These are phyloP conservation scores for Cydia strobilella DNA, from an alignment of 1,140 invertebrate species.

Conservation along the genomic window DNA sequence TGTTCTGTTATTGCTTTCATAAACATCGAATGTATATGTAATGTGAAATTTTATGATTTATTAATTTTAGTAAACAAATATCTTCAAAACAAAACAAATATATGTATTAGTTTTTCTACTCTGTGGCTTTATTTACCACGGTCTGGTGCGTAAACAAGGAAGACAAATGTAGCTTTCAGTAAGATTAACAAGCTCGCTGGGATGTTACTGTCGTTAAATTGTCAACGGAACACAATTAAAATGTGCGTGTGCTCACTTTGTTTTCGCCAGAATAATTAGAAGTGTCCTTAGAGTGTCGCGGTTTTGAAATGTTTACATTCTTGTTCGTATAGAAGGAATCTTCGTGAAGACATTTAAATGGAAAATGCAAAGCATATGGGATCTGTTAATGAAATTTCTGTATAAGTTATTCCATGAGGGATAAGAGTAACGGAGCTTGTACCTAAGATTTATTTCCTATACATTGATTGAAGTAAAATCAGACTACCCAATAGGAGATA, in stretches of 20 bases:
- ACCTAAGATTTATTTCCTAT: no score
- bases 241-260: neutral
- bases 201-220: conserved; percentile 12
- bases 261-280: neutral
- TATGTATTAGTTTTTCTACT: neutral
- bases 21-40: no score
- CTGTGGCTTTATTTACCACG: neutral
- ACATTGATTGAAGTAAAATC: no score
- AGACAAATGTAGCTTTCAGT: conserved; percentile 16
- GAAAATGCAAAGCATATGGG: no score
- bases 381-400: no score
- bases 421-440: no score
- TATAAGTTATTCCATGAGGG: no score
- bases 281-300: neutral
- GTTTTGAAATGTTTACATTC: neutral
- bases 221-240: conserved; percentile 4
- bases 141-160: conserved; percentile 6
- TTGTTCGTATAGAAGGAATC: neutral
- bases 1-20: no score
- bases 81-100: no score
- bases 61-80: no score
- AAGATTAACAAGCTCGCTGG: conserved; percentile 4
- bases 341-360: neutral
- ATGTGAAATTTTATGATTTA: no score
- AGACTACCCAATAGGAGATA: no score